Base-by-base conservation (phyloP, 2,113 vertebrate species). In the Brachirus orientalis region DNA sequence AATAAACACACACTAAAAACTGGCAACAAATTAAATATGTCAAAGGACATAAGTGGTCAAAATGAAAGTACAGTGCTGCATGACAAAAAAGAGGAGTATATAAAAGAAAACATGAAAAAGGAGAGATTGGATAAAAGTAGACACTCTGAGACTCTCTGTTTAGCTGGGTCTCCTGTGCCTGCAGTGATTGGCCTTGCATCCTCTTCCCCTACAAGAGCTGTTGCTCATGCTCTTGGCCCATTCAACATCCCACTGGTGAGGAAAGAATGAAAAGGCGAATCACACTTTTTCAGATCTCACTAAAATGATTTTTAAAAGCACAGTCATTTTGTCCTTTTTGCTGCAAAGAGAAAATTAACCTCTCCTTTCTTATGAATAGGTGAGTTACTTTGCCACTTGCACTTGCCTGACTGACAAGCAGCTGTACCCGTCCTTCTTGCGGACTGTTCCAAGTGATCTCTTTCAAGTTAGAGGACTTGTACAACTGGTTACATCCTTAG, bases 381-480 rank as follows among this genome's bases (percentile, higher is more conserved):
- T 94, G 17, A 94, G 93, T 48, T 89, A 92, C 75, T 94, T 87
- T 69, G 86, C 93, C 20, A 92, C 93, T 38, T 94, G 93, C 19
- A 83, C 87, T 1, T 91, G 92, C 71, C 88, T 94, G 4, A 92
- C 82, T 54, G 83, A 94, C 71, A 92, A 92, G 37, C n/a, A 33
- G 1, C 61, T 80, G 51, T 90, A 88, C 58, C 92, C 91, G 1
- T 79, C 89, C n/a, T 93, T 93, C 70, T 78, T 93, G 63, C 77
- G 93, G 52, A 94, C 92, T 12, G 89, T 93, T 17, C 93, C 93
- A 0, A 94, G 88, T 52, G 93, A 94, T 71, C 51, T 89, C 19
- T 93, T 91, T 71, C 93, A 94, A 82, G 90, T 92, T 4, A 74
- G 57, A 35, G 91, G 90, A 38, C 86, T 94, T 10, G 89, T 92